These are phyloP conservation scores for Drymodes brunneopygia DNA, from an alignment of 2,113 vertebrate genomes.

Conservation along the genomic window DNA sequence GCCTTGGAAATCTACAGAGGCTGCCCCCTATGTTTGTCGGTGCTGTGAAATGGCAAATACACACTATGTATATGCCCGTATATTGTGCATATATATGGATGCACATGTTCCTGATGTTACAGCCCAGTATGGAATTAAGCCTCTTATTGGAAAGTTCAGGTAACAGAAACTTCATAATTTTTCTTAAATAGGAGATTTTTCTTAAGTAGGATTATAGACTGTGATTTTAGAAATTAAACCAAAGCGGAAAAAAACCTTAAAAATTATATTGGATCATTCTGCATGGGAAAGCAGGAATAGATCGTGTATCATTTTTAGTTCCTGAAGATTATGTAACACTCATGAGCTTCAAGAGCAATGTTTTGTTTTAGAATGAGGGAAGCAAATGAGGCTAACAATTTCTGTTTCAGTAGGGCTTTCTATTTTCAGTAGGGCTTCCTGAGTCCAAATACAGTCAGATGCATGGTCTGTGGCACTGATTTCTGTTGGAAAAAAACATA, in stretches of 20 bases:
- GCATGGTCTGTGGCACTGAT: background rate
- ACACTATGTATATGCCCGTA: background rate
- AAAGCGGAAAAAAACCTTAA: background rate
- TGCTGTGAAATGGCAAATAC: background rate
- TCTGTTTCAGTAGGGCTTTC: background rate
- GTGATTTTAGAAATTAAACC: background rate
- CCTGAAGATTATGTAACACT: background rate
- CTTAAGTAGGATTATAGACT: background rate
- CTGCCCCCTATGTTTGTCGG: background rate
- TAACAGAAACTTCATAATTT: background rate
- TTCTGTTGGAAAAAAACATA: background rate
- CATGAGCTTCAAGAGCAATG: background rate
- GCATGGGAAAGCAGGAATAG: background rate
- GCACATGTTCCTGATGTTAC: fast-evolving
- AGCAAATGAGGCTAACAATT: background rate
- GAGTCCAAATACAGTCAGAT: background rate
- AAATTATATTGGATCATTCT: background rate
- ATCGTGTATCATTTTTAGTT: fast-evolving
- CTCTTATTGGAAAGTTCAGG: background rate
- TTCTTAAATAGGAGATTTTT: background rate
- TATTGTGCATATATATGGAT: background rate
- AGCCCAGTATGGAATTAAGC: background rate
- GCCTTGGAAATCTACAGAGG: background rate
- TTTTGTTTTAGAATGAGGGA: background rate
- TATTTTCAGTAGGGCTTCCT: background rate